These are phyloP conservation scores for Rhinolophus sinicus DNA, from an alignment of 2,113 vertebrate species.

Conservation along the genomic window DNA sequence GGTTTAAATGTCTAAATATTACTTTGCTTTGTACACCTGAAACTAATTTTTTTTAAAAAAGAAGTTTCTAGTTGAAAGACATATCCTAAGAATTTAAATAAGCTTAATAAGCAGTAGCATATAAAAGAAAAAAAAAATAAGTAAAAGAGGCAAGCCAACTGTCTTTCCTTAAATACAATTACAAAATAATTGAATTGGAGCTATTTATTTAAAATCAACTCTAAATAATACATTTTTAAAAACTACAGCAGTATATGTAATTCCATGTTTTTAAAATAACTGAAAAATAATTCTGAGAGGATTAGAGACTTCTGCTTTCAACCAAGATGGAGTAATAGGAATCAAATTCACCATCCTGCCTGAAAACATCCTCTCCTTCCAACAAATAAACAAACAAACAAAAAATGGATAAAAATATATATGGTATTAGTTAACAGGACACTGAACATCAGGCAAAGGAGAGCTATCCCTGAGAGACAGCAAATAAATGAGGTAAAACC, in stretches of 20 bases:
- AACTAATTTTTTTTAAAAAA: too few relatives aligned
- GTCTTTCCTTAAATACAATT: background rate
- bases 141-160: background rate
- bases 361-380: background rate
- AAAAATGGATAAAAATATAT: background rate
- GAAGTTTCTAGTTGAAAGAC: background rate
- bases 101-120: background rate
- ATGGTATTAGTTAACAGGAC: background rate
- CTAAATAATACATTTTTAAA: background rate
- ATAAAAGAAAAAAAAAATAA: background rate
- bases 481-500: background rate
- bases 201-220: background rate
- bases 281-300: background rate
- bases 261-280: background rate
- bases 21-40: too few relatives aligned
- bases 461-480: background rate
- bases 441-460: background rate
- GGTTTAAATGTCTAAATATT: too few relatives aligned
- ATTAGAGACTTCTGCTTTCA: background rate
- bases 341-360: background rate
- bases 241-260: background rate
- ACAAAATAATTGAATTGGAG: background rate
- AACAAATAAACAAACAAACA: background rate
- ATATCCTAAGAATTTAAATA: constrained; percentile 30
- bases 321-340: background rate